Evolutionary conservation across 2,797 vertebrate species (phyloP).

Genomic region (Enteromius anoplus): DNA sequence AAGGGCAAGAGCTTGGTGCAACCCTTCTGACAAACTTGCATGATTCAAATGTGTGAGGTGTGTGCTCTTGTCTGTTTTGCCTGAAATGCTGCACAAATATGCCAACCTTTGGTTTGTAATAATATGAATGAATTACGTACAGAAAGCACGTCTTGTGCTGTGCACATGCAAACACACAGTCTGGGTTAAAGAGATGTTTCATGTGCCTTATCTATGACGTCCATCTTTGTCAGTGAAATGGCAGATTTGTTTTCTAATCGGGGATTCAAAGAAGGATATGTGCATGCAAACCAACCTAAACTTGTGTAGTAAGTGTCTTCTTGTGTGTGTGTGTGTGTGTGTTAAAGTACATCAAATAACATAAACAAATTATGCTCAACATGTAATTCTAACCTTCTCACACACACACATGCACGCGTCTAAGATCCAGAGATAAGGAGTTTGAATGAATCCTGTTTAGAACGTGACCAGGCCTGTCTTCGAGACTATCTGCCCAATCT

Average conservation of each 20-base stretch:
- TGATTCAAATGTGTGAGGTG: neutral
- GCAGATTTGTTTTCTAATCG: conserved; percentile 30
- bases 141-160: neutral
- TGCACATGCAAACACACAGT: neutral
- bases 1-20: neutral
- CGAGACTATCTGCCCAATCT: conserved; percentile 17
- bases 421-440: neutral
- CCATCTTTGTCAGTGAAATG: conserved; percentile 4
- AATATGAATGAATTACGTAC: conserved; percentile 1
- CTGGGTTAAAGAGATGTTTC: neutral
- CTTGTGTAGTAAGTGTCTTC: neutral
- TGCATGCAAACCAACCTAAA: conserved; percentile 24
- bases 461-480: conserved; percentile 33
- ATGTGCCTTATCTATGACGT: neutral
- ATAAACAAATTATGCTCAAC: neutral
- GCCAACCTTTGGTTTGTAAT: conserved; percentile 3
- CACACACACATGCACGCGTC: neutral
- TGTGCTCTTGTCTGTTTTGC: neutral
- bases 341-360: conserved; percentile 14
- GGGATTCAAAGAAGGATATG: conserved; percentile 13
- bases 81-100: conserved; percentile 12
- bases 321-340: neutral
- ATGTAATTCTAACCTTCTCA: conserved; percentile 7
- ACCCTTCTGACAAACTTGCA: neutral
- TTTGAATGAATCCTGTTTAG: neutral